Base-by-base conservation (phyloP, 2,888 invertebrate species). In the Pherbina coryleti region DNA sequence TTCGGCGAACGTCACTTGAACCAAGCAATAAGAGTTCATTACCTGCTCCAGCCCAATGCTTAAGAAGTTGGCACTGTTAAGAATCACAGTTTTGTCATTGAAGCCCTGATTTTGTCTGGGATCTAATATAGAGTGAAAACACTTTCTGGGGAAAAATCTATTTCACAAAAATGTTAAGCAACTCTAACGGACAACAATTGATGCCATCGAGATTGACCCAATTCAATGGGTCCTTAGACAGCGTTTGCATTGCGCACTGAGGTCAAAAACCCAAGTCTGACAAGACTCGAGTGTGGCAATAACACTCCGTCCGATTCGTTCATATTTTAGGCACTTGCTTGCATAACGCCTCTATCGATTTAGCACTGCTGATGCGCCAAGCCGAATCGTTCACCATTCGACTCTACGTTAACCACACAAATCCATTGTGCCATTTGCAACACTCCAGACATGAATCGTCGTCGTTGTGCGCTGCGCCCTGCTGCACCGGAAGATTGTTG, bases 401-500 rank as follows among this genome's bases (percentile, higher is more conserved):
- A 28, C 28, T 60, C 22, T 28, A 28, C 60, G 9, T 22, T 28
- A 14, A 14, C 25, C 55, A 55, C 34, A 55, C 57, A 28, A 55
- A 51, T 51, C 22, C 71, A 71, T 19, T 57, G 34, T 37, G 34
- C 71, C 34, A 71, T 57, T 57, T 71, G 49, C 53, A 28, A 67
- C 44, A 72, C 60, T 57, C 60, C 72, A 72, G 72, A 72, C 72
- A 60, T 25, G 69, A 69, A 28, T 28, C 44, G 53, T 69, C 22
- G 69, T 69, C 37, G 69, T 69, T 53, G 34, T 57, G 5, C 55
- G 55, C 22, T 55, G 55, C 55, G 22, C 19, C 55, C 22, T 55
- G 64, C 28, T 34, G 64, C 64, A 67, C 75, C 75, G 75, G 75
- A 75, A 75, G 75, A 75, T 75, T 66, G 75, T 37, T 55, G 75